Conservation (phyloP, 2,113 vertebrate genomes). For the Cygnus buccinator region DNA sequence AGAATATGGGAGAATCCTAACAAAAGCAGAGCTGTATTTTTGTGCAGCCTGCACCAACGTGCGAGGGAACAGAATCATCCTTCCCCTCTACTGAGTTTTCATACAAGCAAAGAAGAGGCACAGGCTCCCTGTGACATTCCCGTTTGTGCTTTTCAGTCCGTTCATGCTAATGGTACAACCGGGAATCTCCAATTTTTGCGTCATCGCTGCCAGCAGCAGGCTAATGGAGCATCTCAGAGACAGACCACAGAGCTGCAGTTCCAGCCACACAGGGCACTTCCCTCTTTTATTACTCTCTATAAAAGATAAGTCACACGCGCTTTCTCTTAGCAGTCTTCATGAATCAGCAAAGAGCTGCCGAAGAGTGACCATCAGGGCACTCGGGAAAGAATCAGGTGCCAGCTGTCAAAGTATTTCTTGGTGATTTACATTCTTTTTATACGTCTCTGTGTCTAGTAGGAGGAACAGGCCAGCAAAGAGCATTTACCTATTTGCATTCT, state of each 20-base stretch:
- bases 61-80: background rate
- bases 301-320: conserved; percentile 74
- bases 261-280: conserved; percentile 65
- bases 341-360: conserved; percentile 79
- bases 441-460: background rate
- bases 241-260: conserved; percentile 44
- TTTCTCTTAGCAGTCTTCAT: conserved; percentile 71
- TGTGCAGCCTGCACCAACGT: background rate
- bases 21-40: background rate
- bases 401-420: conserved; percentile 52
- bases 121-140: conserved; percentile 2
- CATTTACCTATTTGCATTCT: conserved; percentile 32
- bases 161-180: conserved; percentile 55
- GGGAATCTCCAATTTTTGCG: conserved; percentile 63
- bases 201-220: conserved; percentile 57
- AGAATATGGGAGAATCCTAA: background rate
- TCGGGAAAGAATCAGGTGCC: conserved; percentile 42
- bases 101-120: background rate
- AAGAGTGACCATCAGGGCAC: conserved; percentile 50
- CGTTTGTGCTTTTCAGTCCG: conserved; percentile 18
- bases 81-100: background rate
- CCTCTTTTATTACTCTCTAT: conserved; percentile 39
- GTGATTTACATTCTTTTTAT: conserved; percentile 49
- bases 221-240: conserved; percentile 70
- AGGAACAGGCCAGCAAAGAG: conserved; percentile 12